A percentile compares a stretch with the other conserved stretches of the same genome.
phyloP scores from a whole-genome alignment of 2,888 invertebrate genomes.

The Drosophila maculinotata region DNA sequence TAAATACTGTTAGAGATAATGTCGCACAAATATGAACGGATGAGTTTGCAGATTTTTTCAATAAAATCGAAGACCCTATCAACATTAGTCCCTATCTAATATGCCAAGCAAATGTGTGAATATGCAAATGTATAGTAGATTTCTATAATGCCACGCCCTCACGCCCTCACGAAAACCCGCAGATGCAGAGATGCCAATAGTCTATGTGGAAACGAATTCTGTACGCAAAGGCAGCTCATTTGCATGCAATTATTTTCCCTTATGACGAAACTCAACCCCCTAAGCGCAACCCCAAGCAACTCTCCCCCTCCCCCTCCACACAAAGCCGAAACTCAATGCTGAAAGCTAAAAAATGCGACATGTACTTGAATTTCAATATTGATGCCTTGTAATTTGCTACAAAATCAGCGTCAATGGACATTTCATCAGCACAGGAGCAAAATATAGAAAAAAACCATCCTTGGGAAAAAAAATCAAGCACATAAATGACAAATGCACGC shows the following conservation, averaged over 20 bases:
- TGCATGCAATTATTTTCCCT: slow-evolving; percentile 69
- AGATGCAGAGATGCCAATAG: slow-evolving; percentile 20
- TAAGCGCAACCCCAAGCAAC: neutral
- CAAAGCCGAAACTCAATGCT: slow-evolving; percentile 2
- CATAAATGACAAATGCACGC: slow-evolving; percentile 74
- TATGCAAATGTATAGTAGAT: slow-evolving; percentile 40
- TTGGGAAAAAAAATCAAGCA: slow-evolving; percentile 28
- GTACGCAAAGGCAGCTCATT: slow-evolving; percentile 50
- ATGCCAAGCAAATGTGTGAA: slow-evolving; percentile 26
- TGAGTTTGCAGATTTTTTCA: too few species aligned
- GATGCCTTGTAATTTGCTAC: slow-evolving; percentile 68
- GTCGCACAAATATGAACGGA: too few species aligned
- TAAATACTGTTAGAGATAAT: too few species aligned
- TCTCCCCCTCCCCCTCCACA: neutral
- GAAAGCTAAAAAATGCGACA: slow-evolving; percentile 50
- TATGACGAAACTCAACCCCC: slow-evolving; percentile 12
- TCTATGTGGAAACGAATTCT: slow-evolving; percentile 18
- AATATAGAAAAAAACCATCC: slow-evolving; percentile 19
- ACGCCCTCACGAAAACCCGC: too few species aligned
- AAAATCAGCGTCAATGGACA: slow-evolving; percentile 67
- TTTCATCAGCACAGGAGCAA: slow-evolving; percentile 55
- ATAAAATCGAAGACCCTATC: too few species aligned
- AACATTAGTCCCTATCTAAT: too few species aligned
- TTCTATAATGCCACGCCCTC: neutral
- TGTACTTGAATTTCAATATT: slow-evolving; percentile 70